phyloP scores from a whole-genome alignment of 2,888 invertebrate genomes.

The Bellardia bayeri region DNA sequence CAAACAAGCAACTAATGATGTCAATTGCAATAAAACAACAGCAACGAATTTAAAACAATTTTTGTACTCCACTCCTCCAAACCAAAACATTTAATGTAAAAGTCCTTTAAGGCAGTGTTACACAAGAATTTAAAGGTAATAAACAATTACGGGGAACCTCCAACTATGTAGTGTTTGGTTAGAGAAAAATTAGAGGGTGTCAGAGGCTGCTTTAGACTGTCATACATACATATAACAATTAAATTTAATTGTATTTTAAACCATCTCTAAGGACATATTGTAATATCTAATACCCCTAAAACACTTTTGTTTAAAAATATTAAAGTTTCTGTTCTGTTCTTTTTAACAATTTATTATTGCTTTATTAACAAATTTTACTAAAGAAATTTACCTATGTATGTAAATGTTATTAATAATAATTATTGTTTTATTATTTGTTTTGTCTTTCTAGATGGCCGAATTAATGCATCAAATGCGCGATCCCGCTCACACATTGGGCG shows the following conservation, averaged over 20 bases:
- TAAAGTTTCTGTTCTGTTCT: not conserved
- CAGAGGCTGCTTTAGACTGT: not conserved
- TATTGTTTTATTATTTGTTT: not conserved
- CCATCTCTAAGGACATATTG: constrained; percentile 37
- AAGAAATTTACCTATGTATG: not conserved
- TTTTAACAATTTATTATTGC: not conserved
- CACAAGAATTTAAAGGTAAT: constrained; percentile 15
- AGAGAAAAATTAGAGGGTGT: not conserved
- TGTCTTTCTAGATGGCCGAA: constrained; percentile 83
- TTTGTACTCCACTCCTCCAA: not conserved
- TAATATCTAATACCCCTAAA: not conserved
- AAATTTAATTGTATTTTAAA: constrained; percentile 43
- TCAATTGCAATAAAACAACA: constrained; percentile 12
- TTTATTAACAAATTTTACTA: not conserved
- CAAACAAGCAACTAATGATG: constrained; percentile 12
- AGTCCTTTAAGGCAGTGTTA: not conserved
- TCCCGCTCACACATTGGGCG: constrained; percentile 83
- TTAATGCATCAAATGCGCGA: constrained; percentile 85
- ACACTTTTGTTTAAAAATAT: not conserved
- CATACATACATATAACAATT: constrained; percentile 31
- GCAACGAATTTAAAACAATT: not conserved
- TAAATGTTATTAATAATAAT: not conserved
- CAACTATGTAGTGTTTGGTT: not conserved
- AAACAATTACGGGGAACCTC: not conserved
- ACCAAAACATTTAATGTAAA: not conserved